These are phyloP conservation scores for Cephus runcator DNA, from an alignment of 2,888 invertebrate species.

Conservation along the genomic window DNA sequence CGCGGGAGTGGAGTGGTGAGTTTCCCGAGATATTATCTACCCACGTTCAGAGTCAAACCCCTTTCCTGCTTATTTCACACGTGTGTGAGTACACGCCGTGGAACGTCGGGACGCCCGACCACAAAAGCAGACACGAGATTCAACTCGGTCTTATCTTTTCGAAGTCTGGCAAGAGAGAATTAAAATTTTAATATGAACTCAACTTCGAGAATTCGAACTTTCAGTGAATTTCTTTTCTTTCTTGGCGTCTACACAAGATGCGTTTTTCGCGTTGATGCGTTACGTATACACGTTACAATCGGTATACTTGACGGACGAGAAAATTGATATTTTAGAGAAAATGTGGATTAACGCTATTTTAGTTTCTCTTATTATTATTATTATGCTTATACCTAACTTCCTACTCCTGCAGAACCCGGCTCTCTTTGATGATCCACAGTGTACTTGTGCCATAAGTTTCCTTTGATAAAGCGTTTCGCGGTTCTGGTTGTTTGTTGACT, in stretches of 20 bases:
- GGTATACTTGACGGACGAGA: no score
- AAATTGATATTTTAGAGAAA: no score
- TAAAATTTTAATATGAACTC: background rate
- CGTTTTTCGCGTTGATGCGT: no score
- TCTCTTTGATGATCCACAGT: background rate
- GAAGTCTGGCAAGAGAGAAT: background rate
- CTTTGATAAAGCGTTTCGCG: background rate
- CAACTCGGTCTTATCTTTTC: background rate
- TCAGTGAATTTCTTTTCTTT: background rate
- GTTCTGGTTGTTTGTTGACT: background rate
- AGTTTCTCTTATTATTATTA: background rate
- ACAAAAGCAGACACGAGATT: background rate
- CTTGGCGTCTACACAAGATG: no score
- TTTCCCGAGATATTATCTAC: constrained; percentile 1
- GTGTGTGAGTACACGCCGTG: background rate
- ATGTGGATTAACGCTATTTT: background rate
- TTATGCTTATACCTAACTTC: background rate
- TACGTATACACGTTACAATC: no score
- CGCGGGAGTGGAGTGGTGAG: constrained; percentile 3
- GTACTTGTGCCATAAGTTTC: background rate
- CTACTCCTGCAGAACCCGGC: background rate
- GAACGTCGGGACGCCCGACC: background rate
- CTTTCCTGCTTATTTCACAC: constrained; percentile 2
- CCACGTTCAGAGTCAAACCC: background rate
- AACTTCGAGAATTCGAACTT: background rate